A percentile compares a stretch with the other conserved stretches of the same genome.
phyloP scores from a whole-genome alignment of 1,140 invertebrate species.

The Arion vulgaris region DNA sequence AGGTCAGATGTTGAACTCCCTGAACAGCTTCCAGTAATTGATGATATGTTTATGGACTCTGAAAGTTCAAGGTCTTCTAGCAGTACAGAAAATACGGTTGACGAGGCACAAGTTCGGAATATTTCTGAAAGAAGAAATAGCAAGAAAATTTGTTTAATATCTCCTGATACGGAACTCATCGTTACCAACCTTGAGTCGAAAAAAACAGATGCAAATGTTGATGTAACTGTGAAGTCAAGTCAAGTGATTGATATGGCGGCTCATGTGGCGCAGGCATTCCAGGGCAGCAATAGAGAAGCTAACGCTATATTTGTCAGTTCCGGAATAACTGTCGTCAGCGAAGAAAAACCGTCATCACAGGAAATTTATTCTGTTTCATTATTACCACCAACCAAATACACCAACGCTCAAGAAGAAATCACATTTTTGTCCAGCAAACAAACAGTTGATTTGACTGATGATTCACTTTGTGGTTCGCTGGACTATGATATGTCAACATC shows the following conservation, averaged over 20 bases:
- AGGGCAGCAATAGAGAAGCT: not conserved
- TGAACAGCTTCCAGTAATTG: conserved; percentile 52
- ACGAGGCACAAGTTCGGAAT: too few relatives aligned
- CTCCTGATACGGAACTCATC: not conserved
- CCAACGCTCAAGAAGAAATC: not conserved
- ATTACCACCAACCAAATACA: not conserved
- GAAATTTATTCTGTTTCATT: not conserved
- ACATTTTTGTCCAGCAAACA: not conserved
- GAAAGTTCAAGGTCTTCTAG: conserved; percentile 3
- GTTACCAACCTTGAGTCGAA: not conserved
- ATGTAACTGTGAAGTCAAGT: not conserved
- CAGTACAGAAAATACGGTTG: not conserved
- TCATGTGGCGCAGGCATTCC: not conserved
- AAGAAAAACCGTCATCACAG: not conserved
- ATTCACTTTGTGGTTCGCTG: too few relatives aligned
- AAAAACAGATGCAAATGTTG: not conserved
- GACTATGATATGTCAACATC: not conserved
- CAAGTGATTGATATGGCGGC: not conserved
- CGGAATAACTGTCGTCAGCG: not conserved
- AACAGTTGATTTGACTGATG: conserved; percentile 16
- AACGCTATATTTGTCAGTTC: not conserved
- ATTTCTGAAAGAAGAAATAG: too few relatives aligned
- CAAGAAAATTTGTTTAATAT: not conserved
- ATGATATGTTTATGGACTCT: conserved; percentile 28
- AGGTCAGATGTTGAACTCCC: conserved; percentile 62